Evolutionary conservation across 2,113 vertebrate genomes (phyloP).

Genomic region (Petrocephalus zakoni): DNA sequence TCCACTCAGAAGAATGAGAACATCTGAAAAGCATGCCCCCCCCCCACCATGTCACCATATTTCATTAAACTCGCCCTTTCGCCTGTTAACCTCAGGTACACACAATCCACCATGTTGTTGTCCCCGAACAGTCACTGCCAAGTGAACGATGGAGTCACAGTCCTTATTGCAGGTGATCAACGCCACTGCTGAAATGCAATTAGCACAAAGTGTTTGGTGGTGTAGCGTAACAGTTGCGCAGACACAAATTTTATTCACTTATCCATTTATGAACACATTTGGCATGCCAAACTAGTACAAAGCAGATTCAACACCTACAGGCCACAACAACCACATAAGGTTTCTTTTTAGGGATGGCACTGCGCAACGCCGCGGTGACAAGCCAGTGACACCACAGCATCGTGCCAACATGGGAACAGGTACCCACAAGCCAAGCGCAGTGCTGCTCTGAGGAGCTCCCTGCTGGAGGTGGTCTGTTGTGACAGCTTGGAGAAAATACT

Average conservation of each 20-base stretch:
- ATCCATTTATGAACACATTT: conserved; percentile 29
- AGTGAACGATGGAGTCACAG: background rate
- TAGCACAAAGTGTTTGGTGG: background rate
- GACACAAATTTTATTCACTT: background rate
- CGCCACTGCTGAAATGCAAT: background rate
- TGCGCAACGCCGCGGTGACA: background rate
- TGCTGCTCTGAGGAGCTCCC: background rate
- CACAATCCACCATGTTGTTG: background rate
- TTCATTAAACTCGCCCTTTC: background rate
- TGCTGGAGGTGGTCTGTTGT: background rate
- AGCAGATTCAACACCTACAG: conserved; percentile 29
- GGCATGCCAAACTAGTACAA: conserved; percentile 37
- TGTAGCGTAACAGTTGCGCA: background rate
- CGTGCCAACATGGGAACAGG: background rate
- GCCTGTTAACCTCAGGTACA: background rate
- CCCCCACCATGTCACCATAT: background rate
- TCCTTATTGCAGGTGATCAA: background rate
- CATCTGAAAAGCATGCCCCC: background rate
- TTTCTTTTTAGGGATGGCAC: background rate
- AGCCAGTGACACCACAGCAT: background rate
- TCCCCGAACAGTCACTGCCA: background rate
- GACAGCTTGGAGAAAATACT: conserved; percentile 16
- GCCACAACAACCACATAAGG: background rate
- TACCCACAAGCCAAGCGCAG: background rate
- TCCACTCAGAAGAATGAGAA: background rate